These are phyloP conservation scores for Microhierax caerulescens DNA, from an alignment of 2,797 vertebrate species.

Conservation along the genomic window DNA sequence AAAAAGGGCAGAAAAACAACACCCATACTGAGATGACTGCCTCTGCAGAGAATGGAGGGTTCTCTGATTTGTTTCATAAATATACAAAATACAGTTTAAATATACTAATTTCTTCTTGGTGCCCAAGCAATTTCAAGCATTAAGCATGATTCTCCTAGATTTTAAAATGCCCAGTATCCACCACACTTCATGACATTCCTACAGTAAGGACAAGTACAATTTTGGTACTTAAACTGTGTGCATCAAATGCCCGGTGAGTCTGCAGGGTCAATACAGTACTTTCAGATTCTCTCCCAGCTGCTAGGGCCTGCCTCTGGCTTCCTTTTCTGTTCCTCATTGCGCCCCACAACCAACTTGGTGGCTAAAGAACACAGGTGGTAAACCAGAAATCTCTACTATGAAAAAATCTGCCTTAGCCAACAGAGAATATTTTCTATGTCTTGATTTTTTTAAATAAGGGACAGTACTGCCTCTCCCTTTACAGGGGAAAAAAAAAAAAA, in stretches of 20 bases:
- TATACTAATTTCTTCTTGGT: background rate
- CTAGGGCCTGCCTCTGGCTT: background rate
- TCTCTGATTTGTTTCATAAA: background rate
- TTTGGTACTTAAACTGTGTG: background rate
- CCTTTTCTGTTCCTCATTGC: background rate
- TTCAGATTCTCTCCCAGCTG: background rate
- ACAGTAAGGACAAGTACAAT: background rate
- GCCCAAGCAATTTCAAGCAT: background rate
- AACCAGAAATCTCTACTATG: background rate
- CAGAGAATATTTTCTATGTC: background rate
- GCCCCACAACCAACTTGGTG: background rate
- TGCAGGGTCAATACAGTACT: background rate
- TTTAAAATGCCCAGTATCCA: background rate
- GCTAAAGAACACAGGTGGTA: background rate
- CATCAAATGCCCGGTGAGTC: background rate
- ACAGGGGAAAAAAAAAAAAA: too few species aligned
- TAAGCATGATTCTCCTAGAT: background rate
- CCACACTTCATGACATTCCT: background rate
- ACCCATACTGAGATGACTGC: background rate
- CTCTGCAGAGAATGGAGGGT: fast-evolving
- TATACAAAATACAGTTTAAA: background rate
- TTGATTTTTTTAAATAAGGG: background rate
- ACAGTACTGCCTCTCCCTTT: background rate
- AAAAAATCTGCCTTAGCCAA: background rate
- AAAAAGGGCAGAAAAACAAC: background rate